A percentile compares a stretch with the other conserved stretches of the same genome.
phyloP scores from a whole-genome alignment of 2,797 vertebrate species.

The Rhodeus uyekii region DNA sequence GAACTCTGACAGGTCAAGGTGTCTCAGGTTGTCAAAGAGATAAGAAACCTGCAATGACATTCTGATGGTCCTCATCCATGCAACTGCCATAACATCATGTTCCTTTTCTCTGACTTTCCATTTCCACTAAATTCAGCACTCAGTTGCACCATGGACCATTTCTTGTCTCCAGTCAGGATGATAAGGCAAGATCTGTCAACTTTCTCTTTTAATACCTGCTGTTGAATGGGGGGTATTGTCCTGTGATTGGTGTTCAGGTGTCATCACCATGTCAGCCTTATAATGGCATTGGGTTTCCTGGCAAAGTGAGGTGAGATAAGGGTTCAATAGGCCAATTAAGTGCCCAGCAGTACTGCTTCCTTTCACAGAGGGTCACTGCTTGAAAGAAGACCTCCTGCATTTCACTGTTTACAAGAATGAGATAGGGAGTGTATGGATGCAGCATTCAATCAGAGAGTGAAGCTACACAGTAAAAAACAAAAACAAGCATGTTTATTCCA shows the following conservation, averaged over 20 bases:
- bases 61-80: slow-evolving; percentile 30
- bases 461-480: not conserved
- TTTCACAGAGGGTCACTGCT: slow-evolving; percentile 47
- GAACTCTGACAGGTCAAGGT: slow-evolving; percentile 36
- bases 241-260: slow-evolving; percentile 39
- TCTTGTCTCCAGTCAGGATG: slow-evolving; percentile 38
- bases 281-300: slow-evolving; percentile 42
- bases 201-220: slow-evolving; percentile 38
- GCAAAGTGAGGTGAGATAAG: slow-evolving; percentile 46
- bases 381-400: slow-evolving; percentile 23
- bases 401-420: slow-evolving; percentile 13
- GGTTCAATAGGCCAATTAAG: slow-evolving; percentile 53
- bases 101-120: slow-evolving; percentile 27
- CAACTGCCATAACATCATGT: slow-evolving; percentile 46
- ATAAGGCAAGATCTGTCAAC: slow-evolving; percentile 40
- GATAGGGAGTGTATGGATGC: not conserved
- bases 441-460: not conserved
- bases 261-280: slow-evolving; percentile 54
- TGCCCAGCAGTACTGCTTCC: slow-evolving; percentile 30
- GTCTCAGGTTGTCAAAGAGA: slow-evolving; percentile 32
- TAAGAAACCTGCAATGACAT: slow-evolving; percentile 36
- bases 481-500: not conserved
- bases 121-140: slow-evolving; percentile 43
- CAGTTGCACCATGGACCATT: slow-evolving; percentile 15
- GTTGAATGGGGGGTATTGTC: slow-evolving; percentile 46